Evolutionary conservation across 2,797 vertebrate species (phyloP).

Genomic region (Neosalanx taihuensis): DNA sequence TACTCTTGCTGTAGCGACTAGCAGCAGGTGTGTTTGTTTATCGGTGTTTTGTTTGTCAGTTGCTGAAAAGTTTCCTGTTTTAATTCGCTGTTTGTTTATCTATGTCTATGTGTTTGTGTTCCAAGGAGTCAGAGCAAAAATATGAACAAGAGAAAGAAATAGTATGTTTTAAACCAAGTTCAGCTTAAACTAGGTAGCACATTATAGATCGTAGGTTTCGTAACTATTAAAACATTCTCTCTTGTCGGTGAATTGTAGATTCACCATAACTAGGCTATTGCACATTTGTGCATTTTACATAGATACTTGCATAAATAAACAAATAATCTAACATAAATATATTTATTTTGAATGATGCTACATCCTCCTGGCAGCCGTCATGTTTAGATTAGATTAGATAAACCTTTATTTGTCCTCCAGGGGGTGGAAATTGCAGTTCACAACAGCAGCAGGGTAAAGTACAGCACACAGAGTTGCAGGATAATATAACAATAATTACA

Average conservation of each 20-base stretch:
- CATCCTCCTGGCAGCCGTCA: slow-evolving; percentile 44
- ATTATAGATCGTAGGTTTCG: no score
- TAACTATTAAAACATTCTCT: neutral
- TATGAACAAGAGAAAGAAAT: slow-evolving; percentile 35
- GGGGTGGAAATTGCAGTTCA: no score
- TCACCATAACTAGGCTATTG: neutral
- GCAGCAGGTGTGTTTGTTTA: no score
- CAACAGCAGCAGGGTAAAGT: no score
- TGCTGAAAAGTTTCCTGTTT: no score
- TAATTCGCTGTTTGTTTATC: slow-evolving; percentile 37
- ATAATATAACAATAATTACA: no score
- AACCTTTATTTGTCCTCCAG: no score
- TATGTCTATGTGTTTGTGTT: slow-evolving; percentile 39
- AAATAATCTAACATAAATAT: slow-evolving; percentile 28
- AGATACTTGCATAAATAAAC: neutral
- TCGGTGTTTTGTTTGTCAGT: no score
- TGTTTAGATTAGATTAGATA: slow-evolving; percentile 13
- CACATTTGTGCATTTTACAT: slow-evolving; percentile 33
- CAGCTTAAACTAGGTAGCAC: no score
- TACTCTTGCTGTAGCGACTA: no score
- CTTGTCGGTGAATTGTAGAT: neutral
- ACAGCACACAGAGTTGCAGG: no score
- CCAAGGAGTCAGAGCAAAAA: neutral
- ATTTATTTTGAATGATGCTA: slow-evolving; percentile 42
- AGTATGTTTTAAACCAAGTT: slow-evolving; percentile 3